Percentiles rank a stretch among this genome's conserved stretches.
Conservation (phyloP, 2,797 vertebrate genomes). For the Choloepus didactylus region DNA sequence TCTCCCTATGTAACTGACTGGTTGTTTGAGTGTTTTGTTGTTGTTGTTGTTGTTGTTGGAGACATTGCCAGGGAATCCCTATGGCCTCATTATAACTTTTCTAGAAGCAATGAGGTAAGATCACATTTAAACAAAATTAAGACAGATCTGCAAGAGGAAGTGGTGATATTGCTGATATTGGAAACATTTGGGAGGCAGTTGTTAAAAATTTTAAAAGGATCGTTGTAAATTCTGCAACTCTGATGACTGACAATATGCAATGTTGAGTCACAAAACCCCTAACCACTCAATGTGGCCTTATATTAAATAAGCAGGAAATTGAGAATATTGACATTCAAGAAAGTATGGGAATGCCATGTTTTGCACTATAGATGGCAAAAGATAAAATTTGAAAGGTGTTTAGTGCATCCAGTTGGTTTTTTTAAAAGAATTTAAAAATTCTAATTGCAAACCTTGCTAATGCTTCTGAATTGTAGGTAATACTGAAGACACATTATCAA, state of each 20-base stretch:
- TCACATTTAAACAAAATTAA: background rate
- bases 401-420: too few species aligned
- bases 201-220: background rate
- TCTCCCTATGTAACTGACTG: background rate
- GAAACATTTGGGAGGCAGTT: background rate
- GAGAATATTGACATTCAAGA: background rate
- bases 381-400: background rate
- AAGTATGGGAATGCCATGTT: background rate
- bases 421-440: background rate
- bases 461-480: background rate
- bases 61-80: background rate
- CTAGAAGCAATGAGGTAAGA: background rate
- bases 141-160: background rate
- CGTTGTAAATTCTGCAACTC: background rate
- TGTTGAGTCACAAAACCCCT: background rate
- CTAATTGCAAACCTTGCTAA: background rate
- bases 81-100: background rate
- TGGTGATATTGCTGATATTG: background rate
- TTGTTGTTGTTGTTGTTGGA: background rate
- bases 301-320: background rate
- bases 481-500: background rate
- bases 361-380: background rate
- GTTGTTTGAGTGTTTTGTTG: background rate
- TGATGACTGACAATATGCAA: background rate
- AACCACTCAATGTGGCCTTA: background rate